phyloP scores from a whole-genome alignment of 23 tunicate genomes.

The Oikopleura vanhoeffeni region DNA sequence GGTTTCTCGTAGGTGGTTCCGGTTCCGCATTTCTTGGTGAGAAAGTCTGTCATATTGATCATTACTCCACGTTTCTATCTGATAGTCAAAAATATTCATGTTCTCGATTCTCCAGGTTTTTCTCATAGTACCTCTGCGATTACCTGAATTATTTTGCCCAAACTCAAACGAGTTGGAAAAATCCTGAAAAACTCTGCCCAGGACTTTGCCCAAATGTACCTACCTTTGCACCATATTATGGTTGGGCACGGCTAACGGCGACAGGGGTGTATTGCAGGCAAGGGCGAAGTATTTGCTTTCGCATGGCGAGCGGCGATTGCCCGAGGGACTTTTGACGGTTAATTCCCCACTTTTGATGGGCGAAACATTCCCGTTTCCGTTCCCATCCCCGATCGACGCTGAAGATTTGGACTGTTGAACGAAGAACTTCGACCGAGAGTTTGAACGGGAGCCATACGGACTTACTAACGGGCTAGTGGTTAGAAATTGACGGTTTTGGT shows the following conservation, averaged over 20 bases:
- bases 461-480: background rate
- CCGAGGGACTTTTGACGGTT: background rate
- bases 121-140: background rate
- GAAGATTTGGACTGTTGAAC: background rate
- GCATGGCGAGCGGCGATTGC: conserved; percentile 9
- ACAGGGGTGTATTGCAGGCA: background rate
- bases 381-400: conserved; percentile 3
- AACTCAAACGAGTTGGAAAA: background rate
- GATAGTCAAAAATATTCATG: background rate
- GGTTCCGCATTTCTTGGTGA: too few species aligned
- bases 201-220: background rate
- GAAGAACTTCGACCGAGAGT: background rate
- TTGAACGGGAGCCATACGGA: conserved; percentile 14
- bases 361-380: background rate
- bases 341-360: background rate
- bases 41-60: background rate
- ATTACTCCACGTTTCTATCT: background rate
- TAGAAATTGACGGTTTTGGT: background rate
- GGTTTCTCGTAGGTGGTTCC: too few species aligned
- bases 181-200: background rate
- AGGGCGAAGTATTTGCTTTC: background rate
- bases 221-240: background rate
- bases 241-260: conserved; percentile 10
- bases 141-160: background rate
- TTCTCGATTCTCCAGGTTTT: background rate